phyloP scores from a whole-genome alignment of 53 echinoderm and acorn worm species.

The Holothuria leucospilota region DNA sequence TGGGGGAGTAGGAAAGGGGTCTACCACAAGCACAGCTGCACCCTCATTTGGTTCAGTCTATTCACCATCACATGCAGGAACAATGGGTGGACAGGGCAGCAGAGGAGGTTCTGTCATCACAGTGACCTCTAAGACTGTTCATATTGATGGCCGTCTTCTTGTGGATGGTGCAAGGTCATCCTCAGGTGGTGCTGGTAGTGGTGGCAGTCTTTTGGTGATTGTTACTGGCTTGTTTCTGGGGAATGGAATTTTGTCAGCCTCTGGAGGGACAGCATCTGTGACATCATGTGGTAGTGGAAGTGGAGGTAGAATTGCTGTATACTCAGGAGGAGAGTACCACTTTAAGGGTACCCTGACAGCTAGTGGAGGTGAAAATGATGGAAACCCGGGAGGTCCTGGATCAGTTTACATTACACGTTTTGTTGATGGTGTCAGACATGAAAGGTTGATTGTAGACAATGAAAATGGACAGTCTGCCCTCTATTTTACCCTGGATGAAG shows the following conservation, averaged over 20 bases:
- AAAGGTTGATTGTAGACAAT: constrained; percentile 81
- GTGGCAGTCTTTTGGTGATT: constrained; percentile 76
- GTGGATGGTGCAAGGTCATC: constrained; percentile 63
- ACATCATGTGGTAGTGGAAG: constrained; percentile 79
- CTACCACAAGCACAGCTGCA: constrained; percentile 41
- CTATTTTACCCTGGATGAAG: constrained; percentile 84
- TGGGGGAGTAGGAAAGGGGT: constrained; percentile 69
- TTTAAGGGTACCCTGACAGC: constrained; percentile 70
- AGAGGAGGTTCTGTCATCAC: constrained; percentile 71
- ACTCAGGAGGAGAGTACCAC: constrained; percentile 50
- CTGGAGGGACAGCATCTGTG: constrained; percentile 64
- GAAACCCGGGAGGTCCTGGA: constrained; percentile 81
- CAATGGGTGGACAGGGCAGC: constrained; percentile 72
- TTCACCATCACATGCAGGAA: constrained; percentile 59
- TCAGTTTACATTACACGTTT: constrained; percentile 71
- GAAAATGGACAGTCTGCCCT: constrained; percentile 69
- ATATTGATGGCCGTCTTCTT: constrained; percentile 72
- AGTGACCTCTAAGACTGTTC: constrained; percentile 61
- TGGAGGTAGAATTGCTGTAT: constrained; percentile 84
- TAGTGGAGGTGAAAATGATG: constrained; percentile 66
- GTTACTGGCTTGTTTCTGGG: constrained; percentile 61
- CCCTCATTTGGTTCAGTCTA: constrained; percentile 88
- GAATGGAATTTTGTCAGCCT: constrained; percentile 71
- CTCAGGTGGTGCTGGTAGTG: constrained; percentile 78
- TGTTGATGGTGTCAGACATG: constrained; percentile 39